Base-by-base conservation (phyloP, 2,113 vertebrate species). In the Zapornia atra region DNA sequence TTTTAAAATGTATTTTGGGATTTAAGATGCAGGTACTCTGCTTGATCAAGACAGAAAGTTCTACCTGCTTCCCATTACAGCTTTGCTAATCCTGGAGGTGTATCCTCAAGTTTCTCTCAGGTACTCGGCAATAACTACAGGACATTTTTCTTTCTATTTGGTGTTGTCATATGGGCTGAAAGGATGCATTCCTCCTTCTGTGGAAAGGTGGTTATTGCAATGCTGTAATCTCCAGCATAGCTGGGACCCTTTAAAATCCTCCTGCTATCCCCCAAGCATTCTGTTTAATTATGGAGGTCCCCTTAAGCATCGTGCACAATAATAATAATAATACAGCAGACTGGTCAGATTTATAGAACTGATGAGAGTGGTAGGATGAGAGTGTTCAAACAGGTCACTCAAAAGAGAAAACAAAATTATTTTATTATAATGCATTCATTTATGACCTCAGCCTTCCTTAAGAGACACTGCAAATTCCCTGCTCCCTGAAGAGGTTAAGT, bases 371-470 rank as follows among this genome's bases (percentile, higher is more conserved):
- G 9, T 29, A 36, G 15, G 42, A 61, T 33, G 12, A 60, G 31
- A 51, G 7, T 17, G 14, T 81, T 91, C 50, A 38, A 44, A 15
- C 3, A 61, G 15, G 19, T 57, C 25, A 15, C 25, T 80, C 16
- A 33, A 18, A 64, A 42, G 11, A 6, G 16, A 86, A 83, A 28
- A 65, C 40, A 5, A 76, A 91, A 76, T 51, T 72, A 31, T 64
- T 80, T 51, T 9, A 36, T 72, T 59, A 31, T 21, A 6, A 46
- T 6, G 6, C 0, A 0, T 76, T 42, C 12, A 12, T 34, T 90
- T 70, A 59, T 29, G 9, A 40, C 14, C 24, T 72, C 86, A 56
- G 13, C 42, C 25, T 56, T 83, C 66, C 16, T 11, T 15, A 28
- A 71, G 68, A 80, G 16, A 8, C 22, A 15, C 1, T 24, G 31